A percentile compares a stretch with the other conserved stretches of the same genome.
phyloP scores from a whole-genome alignment of 1,140 invertebrate genomes.

The Drosophila triauraria region DNA sequence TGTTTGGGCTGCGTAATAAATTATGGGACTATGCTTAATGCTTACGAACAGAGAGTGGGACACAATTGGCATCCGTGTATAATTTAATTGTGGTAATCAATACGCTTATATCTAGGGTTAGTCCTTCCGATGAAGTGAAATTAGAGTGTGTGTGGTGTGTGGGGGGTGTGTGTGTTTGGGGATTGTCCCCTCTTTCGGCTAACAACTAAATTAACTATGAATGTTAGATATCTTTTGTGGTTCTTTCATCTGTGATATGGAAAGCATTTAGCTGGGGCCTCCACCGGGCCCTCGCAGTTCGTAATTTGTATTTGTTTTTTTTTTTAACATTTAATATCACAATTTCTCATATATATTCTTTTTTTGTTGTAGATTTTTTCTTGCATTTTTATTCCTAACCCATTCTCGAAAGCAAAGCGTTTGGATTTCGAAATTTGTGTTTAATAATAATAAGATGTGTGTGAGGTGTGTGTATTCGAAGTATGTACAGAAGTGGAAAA shows the following conservation, averaged over 20 bases:
- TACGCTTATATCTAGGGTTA: slow-evolving; percentile 46
- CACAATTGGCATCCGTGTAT: slow-evolving; percentile 54
- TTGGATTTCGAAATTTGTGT: slow-evolving; percentile 55
- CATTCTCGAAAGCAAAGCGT: slow-evolving; percentile 63
- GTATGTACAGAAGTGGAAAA: slow-evolving; percentile 64
- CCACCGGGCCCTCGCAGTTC: slow-evolving; percentile 20
- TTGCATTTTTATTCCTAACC: slow-evolving; percentile 40
- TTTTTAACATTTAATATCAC: slow-evolving; percentile 78
- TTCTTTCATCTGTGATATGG: slow-evolving; percentile 75
- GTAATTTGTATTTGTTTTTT: slow-evolving; percentile 48
- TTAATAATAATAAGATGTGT: slow-evolving; percentile 27
- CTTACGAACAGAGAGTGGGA: slow-evolving; percentile 72
- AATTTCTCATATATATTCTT: slow-evolving; percentile 68
- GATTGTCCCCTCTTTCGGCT: slow-evolving; percentile 39
- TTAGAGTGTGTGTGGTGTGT: slow-evolving; percentile 40
- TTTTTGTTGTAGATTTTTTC: slow-evolving; percentile 50
- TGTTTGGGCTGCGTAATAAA: slow-evolving; percentile 68
- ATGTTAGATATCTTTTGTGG: slow-evolving; percentile 76
- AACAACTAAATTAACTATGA: slow-evolving; percentile 79
- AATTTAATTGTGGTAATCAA: slow-evolving; percentile 52
- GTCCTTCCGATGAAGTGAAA: slow-evolving; percentile 46
- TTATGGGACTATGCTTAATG: slow-evolving; percentile 75
- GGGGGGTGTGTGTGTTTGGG: slow-evolving; percentile 37
- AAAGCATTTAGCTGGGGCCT: slow-evolving; percentile 67
- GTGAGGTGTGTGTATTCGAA: slow-evolving; percentile 35